phyloP scores from a whole-genome alignment of 2,797 vertebrate genomes.

The Protonibea diacanthus region DNA sequence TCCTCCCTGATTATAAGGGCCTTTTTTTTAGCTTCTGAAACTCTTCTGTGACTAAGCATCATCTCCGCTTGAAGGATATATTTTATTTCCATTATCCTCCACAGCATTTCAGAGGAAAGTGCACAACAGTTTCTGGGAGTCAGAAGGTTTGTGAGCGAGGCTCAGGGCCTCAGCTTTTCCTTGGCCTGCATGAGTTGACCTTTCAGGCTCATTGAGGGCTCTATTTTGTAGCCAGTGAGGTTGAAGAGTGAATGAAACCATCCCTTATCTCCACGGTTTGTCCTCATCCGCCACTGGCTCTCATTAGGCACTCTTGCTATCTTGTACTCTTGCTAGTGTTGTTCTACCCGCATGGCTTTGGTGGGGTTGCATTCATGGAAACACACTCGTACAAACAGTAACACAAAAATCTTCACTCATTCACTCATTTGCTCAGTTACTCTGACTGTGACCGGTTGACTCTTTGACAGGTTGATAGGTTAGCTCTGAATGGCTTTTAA shows the following conservation, averaged over 20 bases:
- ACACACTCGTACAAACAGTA: slow-evolving; percentile 49
- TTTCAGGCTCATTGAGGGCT: slow-evolving; percentile 38
- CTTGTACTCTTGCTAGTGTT: slow-evolving; percentile 30
- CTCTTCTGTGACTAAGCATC: slow-evolving; percentile 30
- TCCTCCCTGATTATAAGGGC: slow-evolving; percentile 25
- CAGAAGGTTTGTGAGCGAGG: slow-evolving; percentile 23
- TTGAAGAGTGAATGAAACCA: slow-evolving; percentile 35
- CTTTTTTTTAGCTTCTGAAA: slow-evolving; percentile 20
- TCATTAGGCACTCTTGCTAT: slow-evolving; percentile 73
- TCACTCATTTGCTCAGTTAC: slow-evolving; percentile 47
- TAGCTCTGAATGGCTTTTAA: slow-evolving; percentile 69
- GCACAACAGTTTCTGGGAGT: slow-evolving; percentile 57
- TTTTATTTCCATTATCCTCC: slow-evolving; percentile 6
- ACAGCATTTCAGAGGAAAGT: slow-evolving; percentile 50
- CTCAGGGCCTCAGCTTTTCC: slow-evolving; percentile 23
- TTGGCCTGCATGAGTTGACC: slow-evolving; percentile 23
- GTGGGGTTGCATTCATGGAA: slow-evolving; percentile 38
- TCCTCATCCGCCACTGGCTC: slow-evolving; percentile 52
- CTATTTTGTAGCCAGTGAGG: slow-evolving; percentile 45
- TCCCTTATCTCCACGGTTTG: slow-evolving; percentile 27
- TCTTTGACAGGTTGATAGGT: slow-evolving; percentile 33
- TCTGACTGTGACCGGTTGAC: slow-evolving; percentile 36
- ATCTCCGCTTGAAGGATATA: slow-evolving; percentile 32
- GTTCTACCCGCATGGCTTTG: slow-evolving; percentile 76
- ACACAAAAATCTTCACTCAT: slow-evolving; percentile 28